These are phyloP conservation scores for Eretmochelys imbricata DNA, from an alignment of 2,113 vertebrate genomes.

Conservation along the genomic window DNA sequence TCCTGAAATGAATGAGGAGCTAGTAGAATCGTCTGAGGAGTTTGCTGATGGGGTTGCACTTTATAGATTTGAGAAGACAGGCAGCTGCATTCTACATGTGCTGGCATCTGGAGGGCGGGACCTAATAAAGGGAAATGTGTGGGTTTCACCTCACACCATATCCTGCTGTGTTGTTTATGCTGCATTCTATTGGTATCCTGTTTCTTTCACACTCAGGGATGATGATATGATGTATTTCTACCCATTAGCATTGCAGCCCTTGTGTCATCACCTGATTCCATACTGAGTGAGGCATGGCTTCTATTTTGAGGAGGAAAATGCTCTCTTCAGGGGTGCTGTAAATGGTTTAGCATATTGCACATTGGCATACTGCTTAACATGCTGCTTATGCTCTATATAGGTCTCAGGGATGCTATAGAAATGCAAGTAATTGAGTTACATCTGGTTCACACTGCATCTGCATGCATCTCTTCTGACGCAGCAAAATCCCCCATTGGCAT, in stretches of 20 bases:
- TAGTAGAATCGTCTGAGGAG: neutral
- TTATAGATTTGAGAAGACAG: neutral
- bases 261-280: neutral
- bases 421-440: neutral
- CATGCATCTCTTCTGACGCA: rapidly evolving
- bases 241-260: neutral
- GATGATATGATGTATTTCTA: neutral
- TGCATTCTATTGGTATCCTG: neutral
- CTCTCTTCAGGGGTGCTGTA: neutral
- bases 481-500: neutral
- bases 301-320: neutral
- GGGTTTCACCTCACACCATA: rapidly evolving
- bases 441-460: neutral
- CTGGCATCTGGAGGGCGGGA: neutral
- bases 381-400: neutral
- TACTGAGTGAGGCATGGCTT: neutral
- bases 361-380: rapidly evolving
- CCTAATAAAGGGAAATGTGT: neutral
- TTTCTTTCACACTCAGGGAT: neutral
- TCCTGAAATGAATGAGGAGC: neutral
- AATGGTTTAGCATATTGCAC: neutral
- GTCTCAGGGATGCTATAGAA: neutral
- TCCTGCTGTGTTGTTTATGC: neutral
- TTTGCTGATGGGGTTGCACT: neutral
- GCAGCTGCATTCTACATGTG: neutral